These are phyloP conservation scores for Dexiosoma caninum DNA, from an alignment of 2,888 invertebrate genomes.

Conservation along the genomic window DNA sequence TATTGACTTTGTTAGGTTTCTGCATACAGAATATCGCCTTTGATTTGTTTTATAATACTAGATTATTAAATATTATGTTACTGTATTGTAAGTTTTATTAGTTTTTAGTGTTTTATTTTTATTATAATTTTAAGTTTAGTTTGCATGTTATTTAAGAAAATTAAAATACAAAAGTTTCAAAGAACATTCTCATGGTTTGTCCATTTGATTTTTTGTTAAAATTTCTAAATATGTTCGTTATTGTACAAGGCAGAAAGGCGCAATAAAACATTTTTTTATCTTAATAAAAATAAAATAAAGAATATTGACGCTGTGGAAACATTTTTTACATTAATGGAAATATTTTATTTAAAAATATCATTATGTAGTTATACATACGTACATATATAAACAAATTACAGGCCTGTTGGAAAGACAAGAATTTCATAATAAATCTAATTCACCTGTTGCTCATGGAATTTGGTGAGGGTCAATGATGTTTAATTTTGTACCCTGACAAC, in stretches of 20 bases:
- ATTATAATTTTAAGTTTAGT: not conserved
- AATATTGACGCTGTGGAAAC: constrained; percentile 51
- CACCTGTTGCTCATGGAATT: no score
- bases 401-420: no score
- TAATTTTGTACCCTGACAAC: constrained; percentile 5
- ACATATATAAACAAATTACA: no score
- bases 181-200: constrained; percentile 1
- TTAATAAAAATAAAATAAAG: no score
- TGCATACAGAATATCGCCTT: not conserved
- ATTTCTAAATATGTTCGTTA: constrained; percentile 14
- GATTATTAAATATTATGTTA: not conserved
- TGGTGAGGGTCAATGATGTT: no score
- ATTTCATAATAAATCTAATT: no score
- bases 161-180: not conserved
- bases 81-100: not conserved
- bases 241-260: no score
- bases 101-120: not conserved
- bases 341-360: not conserved
- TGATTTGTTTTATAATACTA: not conserved
- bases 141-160: constrained; percentile 19
- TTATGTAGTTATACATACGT: no score
- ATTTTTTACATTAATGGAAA: constrained; percentile 54
- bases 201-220: not conserved
- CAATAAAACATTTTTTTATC: no score
- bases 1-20: not conserved